These are phyloP conservation scores for Bucco capensis DNA, from an alignment of 2,113 vertebrate species.

Conservation along the genomic window DNA sequence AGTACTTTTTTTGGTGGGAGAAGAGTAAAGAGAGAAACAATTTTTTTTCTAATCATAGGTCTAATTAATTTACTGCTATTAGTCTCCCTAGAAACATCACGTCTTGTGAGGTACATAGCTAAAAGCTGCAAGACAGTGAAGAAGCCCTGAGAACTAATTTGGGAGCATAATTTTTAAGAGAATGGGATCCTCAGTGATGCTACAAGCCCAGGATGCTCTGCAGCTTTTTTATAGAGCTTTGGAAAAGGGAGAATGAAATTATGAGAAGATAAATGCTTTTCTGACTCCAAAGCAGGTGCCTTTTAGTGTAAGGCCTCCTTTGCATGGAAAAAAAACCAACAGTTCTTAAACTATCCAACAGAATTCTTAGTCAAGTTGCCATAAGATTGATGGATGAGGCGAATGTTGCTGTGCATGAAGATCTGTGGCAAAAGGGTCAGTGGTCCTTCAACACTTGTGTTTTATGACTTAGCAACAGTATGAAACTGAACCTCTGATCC, in stretches of 20 bases:
- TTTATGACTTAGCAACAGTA: background rate
- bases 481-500: background rate
- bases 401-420: background rate
- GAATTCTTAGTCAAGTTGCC: background rate
- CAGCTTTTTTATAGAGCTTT: background rate
- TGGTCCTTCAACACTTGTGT: background rate
- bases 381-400: background rate
- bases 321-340: background rate
- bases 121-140: background rate
- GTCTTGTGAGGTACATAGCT: background rate
- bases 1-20: accelerated
- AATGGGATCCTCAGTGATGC: background rate
- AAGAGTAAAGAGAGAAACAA: background rate
- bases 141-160: background rate
- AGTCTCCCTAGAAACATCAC: background rate
- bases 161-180: background rate
- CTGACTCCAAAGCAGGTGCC: background rate
- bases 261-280: background rate
- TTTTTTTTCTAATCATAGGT: background rate
- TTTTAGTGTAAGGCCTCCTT: background rate
- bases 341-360: background rate
- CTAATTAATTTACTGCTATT: background rate
- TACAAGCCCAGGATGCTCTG: background rate
- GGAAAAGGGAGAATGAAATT: background rate
- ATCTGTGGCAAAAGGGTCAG: background rate